Evolutionary conservation across 2,113 vertebrate species (phyloP), one percentile per base, ranked within the genome.

Genomic region (Clupea harengus): DNA sequence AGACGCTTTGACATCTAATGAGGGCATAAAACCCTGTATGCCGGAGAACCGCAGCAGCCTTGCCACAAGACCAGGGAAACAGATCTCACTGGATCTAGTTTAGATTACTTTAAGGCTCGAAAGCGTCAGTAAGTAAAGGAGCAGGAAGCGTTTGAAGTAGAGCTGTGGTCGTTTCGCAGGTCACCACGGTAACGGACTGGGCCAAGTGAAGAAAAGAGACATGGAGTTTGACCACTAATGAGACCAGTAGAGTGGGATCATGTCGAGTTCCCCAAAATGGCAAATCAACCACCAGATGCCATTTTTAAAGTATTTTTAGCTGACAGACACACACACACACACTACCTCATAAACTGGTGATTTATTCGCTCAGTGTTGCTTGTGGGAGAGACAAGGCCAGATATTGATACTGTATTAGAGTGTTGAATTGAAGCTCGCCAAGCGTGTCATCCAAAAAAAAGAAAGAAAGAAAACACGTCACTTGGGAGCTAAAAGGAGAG

Each of bases 1-100:
- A 84, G 92, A 89, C 90, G 89, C 89, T 93, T 89, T 92, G 91
- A 92, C 91, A 91, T 92, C 93, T 94, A 94, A 95, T 92, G 92
- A 93, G 93, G 91, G 89, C 88, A 90, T 93, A 92, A 94, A 94
- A 92, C 89, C 89, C 32, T 20, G 7, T 60, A 91, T 89, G 39
- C 89, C 93, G 93, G 91, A 93, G 90, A 87, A 91, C 90, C 83
- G 82, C 91, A 89, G 85, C 89, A 92, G 93, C 94, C 93, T 93
- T 90, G 89, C 54, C 92, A 88, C 88, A 89, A 94, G 91, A 60
- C 18, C 45, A 87, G 87, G 92, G 92, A 91, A 93, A 93, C 90
- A 87, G 86, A 93, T 92, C 89, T 90, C 90, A 91, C 89, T 80
- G 86, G 90, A 91, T 90, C 86, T 84, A 85, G n/a, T 81, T 89